Base-by-base conservation (phyloP, 2,797 vertebrate species). In the Cichlasoma orientale region DNA sequence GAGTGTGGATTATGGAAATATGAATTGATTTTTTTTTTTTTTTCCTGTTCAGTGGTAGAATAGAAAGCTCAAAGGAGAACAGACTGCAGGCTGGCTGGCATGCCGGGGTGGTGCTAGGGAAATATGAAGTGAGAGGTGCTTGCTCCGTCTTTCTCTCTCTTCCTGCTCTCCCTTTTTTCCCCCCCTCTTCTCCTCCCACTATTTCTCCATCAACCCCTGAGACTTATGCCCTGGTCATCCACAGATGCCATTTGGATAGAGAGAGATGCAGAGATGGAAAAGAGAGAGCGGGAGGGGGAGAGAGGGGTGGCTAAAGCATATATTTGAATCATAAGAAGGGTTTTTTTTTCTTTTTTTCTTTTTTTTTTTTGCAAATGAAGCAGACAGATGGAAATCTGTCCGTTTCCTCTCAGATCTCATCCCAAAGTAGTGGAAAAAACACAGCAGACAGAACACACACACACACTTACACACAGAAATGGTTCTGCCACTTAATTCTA, bases 1-100 rank as follows among this genome's bases (percentile, higher is more conserved):
- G 96, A 96, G 95, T 96, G 97, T 98, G 98, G 98, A 99, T 99
- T 99, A 99, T 99, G 98, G 98, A 99, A 99, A 99, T 99, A 98
- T 98, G 97, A 97, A 98, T 97, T 97, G 97, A 98, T 99, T 97
- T 97, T 93, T 85, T 85, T 92, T 63, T 63, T 25, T 92, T 86
- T 92, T 93, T 92, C 96, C 88, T 91, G 82, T 92, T 92, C 96
- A 92, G 93, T 96, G 94, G 95, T 96, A 96, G 96, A 97, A 97
- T 95, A 95, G 94, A 93, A 94, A 93, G 86, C 96, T 98, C 96
- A 97, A 97, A 97, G 97, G 95, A 96, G 96, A 96, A 96, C 97
- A 96, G 95, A 94, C 94, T 96, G 96, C 95, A 96, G 95, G 95
- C 95, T 96, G 96, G 96, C 97, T 96, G 96, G 96, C 97, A 97